Evolutionary conservation across 2,888 invertebrate species (phyloP).

Genomic region (Pheosia tremula): DNA sequence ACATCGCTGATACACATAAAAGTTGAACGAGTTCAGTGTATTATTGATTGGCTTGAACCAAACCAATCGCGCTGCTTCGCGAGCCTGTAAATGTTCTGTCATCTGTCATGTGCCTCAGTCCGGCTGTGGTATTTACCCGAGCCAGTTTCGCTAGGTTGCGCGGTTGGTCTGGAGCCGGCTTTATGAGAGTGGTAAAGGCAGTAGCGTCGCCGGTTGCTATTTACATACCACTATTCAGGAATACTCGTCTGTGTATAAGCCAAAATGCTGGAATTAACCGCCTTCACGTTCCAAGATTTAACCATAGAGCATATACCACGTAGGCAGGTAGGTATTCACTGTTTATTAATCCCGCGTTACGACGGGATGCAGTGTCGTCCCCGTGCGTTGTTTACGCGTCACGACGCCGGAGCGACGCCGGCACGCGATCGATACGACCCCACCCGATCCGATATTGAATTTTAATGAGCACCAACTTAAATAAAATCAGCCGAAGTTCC

Average conservation of each 20-base stretch:
- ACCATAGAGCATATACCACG: conserved; percentile 8
- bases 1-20: not conserved
- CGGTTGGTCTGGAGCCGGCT: too few relatives aligned
- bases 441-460: conserved; percentile 61
- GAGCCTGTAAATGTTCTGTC: too few relatives aligned
- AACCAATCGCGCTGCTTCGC: too few relatives aligned
- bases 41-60: not conserved
- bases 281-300: not conserved
- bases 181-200: too few relatives aligned
- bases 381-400: conserved; percentile 48
- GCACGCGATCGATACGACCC: conserved; percentile 58
- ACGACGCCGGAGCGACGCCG: conserved; percentile 43
- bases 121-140: too few relatives aligned
- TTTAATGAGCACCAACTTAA: conserved; percentile 66
- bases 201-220: too few relatives aligned
- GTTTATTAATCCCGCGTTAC: conserved; percentile 35
- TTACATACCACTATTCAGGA: not conserved
- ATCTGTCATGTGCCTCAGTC: too few relatives aligned
- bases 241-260: not conserved
- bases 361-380: conserved; percentile 34
- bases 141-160: too few relatives aligned
- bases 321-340: conserved; percentile 25
- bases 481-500: conserved; percentile 45
- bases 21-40: not conserved
- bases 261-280: conserved; percentile 14